Base-by-base conservation (phyloP, 1,140 invertebrate species). In the Drosophila nigrodunni region DNA sequence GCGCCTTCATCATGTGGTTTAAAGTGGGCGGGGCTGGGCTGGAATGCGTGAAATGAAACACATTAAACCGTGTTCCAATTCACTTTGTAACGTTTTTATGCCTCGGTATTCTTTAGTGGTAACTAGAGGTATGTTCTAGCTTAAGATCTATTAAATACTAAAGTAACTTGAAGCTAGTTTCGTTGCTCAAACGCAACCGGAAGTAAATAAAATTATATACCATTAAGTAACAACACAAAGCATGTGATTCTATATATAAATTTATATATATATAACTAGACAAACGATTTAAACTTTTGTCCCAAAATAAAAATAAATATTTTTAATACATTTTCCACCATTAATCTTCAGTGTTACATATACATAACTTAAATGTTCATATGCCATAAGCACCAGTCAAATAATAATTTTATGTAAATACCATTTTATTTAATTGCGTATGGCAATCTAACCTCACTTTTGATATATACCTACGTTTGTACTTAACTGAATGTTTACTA, bases 351-450 rank as follows among this genome's bases (percentile, higher is more conserved):
- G 57, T 90, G 85, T 89, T 88, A 76, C 78, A 81, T 80, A 61
- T 62, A 60, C 44, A 74, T 65, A 67, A 77, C 59, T 46, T 86
- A 78, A 89, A 74, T 89, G 85, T 89, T 89, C 85, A 86, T 85
- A 81, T 82, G 68, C 54, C 71, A 73, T 62, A 80, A 72, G 75
- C 82, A 80, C 57, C 62, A 69, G 81, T 61, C 43, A 76, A 70
- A 65, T 64, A 52, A 73, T 61, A 71, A 73, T 61, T 74, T 67
- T 58, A 77, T 89, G 78, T 89, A 89, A 74, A 81, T 81, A 88
- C 25, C 21, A 67, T 67, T 74, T 62, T 7, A 37, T 34, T 54
- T 47, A 67, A 34, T 58, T 86, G 72, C 76, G 60, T 57, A 62
- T 3, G 52, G 11, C 18, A 52, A 72, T 64, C 74, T 80, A 83